Evolutionary conservation across 2,888 invertebrate genomes (phyloP), one percentile per base, ranked within the genome.

Genomic region (Arge pagana): DNA sequence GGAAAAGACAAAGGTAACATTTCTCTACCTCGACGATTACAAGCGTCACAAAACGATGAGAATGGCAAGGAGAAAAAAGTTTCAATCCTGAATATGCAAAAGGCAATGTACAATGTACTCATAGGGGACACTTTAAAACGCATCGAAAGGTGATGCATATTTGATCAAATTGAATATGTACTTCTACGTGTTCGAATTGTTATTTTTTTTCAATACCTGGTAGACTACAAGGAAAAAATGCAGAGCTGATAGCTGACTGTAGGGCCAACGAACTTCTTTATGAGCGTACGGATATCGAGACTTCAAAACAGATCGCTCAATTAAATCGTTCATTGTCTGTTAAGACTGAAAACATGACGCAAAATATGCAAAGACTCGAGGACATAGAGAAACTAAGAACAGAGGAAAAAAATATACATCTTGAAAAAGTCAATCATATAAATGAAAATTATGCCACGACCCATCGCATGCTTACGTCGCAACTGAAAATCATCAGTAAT

Each of bases 401-500:
- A 7, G 52, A 64, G 6, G 59, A 65, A 21, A 58, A 50, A 39
- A n/a, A 51, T 19, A 41, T 54, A 21, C 66, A 71, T 33, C 30
- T 53, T 3, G 36, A 54, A 21, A 65, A 57, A 49, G 30, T 63
- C 8, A 53, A 65, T 43, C 11, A 11, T 1, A 52, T 62, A 5
- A 57, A 64, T 19, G 53, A 61, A 26, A 62, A 58, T 53, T 73
- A 67, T 49, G 56, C 60, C 6, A 48, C 58, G 0, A 67, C 58
- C 2, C 64, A 65, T 52, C 23, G 61, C 11, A 40, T 51, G 21
- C 43, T 72, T 11, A 54, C 60, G 28, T 68, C 68, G 0, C 41
- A 67, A 54, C 61, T 70, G 7, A 71, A 73, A 62, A 48, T 56
- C 31, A 55, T 67, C 43, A 70, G 74, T 74, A 66, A 66, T 45